Evolutionary conservation across 2,797 vertebrate species (phyloP), one percentile per base, ranked within the genome.

Genomic region (Bovichtus variegatus): DNA sequence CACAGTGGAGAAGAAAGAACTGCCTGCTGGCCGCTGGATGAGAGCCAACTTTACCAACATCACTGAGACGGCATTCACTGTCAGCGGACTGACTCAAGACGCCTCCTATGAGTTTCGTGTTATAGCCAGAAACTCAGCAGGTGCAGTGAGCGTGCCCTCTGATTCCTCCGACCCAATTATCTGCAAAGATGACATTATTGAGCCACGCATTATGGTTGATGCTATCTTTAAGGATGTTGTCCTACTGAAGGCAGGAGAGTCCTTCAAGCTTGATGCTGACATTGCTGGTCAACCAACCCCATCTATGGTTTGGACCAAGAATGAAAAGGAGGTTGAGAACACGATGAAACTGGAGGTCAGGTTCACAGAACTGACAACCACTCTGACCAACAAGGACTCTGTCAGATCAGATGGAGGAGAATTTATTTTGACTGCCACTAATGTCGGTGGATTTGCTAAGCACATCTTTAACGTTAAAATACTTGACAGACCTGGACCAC

Each of bases 11-110:
- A 99, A 98, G 93, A 96, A 92, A 94, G 98, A 99, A 83, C 92
- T 97, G 81, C 97, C 98, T 71, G 88, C 95, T 80, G 97, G 97
- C 49, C 96, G 98, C 46, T 99, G 98, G 98, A 96, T 96, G 4
- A 98, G 97, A 88, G 98, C 98, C 76, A 99, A 99, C 91, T 99
- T 99, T 84, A 97, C 97, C 84, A 99, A 99, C 89, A 99, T 99
- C 79, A 92, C 97, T 72, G 98, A 99, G 87, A 99, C 97, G 21
- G 92, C 95, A 54, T 99, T 99, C 88, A 99, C 97, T 61, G 95
- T 99, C 51, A 99, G 97, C 71, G 98, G 98, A 75, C 93, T 99
- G 74, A 98, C 96, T 63, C 97, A 99, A 92, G 97, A 98, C 87
- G 93, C 94, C 21, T 95, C 96, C 29, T 99, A 99, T 89, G 97